These are phyloP conservation scores for Pangasianodon gigas DNA, from an alignment of 2,113 vertebrate genomes.

Conservation along the genomic window DNA sequence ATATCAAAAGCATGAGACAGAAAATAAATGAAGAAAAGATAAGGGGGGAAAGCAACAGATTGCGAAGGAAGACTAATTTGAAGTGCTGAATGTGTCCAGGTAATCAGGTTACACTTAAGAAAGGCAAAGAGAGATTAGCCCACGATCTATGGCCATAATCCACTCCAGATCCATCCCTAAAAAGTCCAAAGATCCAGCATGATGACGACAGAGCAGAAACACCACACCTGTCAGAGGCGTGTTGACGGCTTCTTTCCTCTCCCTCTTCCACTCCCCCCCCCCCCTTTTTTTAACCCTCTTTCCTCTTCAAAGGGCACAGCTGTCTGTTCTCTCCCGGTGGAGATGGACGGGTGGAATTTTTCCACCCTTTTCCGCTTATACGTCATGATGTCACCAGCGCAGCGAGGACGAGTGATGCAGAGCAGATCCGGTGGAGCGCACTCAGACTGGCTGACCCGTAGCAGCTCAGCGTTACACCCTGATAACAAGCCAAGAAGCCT, in stretches of 20 bases:
- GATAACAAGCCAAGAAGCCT: constrained; percentile 45
- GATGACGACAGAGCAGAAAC: constrained; percentile 52
- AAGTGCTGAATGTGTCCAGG: constrained; percentile 20
- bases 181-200: constrained; percentile 18
- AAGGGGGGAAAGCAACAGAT: background rate
- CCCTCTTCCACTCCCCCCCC: constrained; percentile 33
- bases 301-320: constrained; percentile 38
- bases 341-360: constrained; percentile 46
- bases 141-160: constrained; percentile 36
- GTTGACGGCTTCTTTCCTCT: constrained; percentile 52
- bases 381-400: constrained; percentile 46
- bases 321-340: constrained; percentile 24
- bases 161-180: constrained; percentile 36
- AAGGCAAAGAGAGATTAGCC: constrained; percentile 44
- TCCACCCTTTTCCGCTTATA: constrained; percentile 39
- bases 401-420: constrained; percentile 36
- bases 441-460: constrained; percentile 31
- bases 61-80: constrained; percentile 17
- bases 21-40: constrained; percentile 22
- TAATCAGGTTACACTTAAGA: constrained; percentile 23
- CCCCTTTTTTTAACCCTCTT: constrained; percentile 22
- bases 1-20: constrained; percentile 15
- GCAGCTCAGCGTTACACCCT: constrained; percentile 31
- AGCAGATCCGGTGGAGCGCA: constrained; percentile 39
- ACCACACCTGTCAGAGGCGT: constrained; percentile 50